Percentiles rank a stretch among this genome's conserved stretches.
Conservation (phyloP, 2,113 vertebrate genomes). For the Clarias macrocephalus region DNA sequence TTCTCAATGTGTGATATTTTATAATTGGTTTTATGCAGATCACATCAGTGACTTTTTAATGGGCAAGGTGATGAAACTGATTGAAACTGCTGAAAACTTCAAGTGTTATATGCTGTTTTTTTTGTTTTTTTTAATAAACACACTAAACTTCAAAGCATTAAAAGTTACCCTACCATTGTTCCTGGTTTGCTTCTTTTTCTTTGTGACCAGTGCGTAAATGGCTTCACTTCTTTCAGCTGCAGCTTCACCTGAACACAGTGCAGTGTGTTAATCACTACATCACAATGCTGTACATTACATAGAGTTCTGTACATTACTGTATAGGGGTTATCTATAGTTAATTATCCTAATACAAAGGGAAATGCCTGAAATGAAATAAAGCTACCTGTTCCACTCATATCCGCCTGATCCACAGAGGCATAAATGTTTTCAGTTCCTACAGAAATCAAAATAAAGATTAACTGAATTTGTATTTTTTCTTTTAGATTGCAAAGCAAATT, state of each 20-base stretch:
- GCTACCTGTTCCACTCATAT: background rate
- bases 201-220: too few species aligned
- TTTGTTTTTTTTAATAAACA: background rate
- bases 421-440: constrained; percentile 15
- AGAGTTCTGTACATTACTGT: background rate
- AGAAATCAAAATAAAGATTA: background rate
- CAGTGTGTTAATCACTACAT: background rate
- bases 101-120: background rate
- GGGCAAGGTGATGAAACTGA: background rate
- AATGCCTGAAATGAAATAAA: background rate
- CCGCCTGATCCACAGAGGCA: background rate
- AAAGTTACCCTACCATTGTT: too few species aligned
- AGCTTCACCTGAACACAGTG: too few species aligned
- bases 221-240: too few species aligned
- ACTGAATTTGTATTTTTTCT: background rate
- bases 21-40: background rate
- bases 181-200: too few species aligned
- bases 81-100: background rate
- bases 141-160: too few species aligned
- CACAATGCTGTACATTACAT: background rate
- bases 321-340: background rate
- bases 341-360: background rate
- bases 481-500: background rate
- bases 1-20: background rate
- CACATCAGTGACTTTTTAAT: background rate